These are phyloP conservation scores for Leptopilina clavipes DNA, from an alignment of 1,140 invertebrate genomes.

Conservation along the genomic window DNA sequence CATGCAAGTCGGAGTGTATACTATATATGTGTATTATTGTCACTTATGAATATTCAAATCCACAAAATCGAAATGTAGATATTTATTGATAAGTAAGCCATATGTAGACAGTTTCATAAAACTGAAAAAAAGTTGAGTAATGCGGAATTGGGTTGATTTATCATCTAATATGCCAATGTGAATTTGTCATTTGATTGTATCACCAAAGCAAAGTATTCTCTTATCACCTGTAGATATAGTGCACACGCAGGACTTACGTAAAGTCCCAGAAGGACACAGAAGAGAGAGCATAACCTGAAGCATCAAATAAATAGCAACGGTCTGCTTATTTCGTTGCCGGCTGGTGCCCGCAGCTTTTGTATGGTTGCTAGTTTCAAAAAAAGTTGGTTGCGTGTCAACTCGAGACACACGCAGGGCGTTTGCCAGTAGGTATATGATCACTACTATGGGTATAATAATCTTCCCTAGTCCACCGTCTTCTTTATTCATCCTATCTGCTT, in stretches of 20 bases:
- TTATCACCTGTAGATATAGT: too few relatives aligned
- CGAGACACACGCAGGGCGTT: constrained; percentile 55
- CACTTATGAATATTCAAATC: constrained; percentile 10
- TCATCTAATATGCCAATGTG: too few relatives aligned
- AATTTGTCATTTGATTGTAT: too few relatives aligned
- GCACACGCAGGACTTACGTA: too few relatives aligned
- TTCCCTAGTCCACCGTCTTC: constrained; percentile 47
- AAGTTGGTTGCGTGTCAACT: constrained; percentile 66
- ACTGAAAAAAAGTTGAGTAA: too few relatives aligned
- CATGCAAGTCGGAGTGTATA: constrained; percentile 34
- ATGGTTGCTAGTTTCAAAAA: constrained; percentile 61
- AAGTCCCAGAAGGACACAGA: too few relatives aligned
- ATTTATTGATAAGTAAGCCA: background rate
- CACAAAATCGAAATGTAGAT: background rate
- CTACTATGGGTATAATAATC: constrained; percentile 62
- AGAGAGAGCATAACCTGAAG: constrained; percentile 51
- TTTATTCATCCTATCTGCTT: background rate
- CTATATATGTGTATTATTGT: background rate
- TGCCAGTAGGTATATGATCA: constrained; percentile 45
- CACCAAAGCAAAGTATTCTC: too few relatives aligned
- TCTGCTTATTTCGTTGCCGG: constrained; percentile 57
- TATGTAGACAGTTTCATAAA: background rate
- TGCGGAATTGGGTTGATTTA: too few relatives aligned
- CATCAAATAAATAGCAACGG: constrained; percentile 55
- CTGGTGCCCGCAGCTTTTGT: constrained; percentile 63